Evolutionary conservation across 2,113 vertebrate genomes (phyloP), one percentile per base, ranked within the genome.

Genomic region (Salvelinus alpinus): DNA sequence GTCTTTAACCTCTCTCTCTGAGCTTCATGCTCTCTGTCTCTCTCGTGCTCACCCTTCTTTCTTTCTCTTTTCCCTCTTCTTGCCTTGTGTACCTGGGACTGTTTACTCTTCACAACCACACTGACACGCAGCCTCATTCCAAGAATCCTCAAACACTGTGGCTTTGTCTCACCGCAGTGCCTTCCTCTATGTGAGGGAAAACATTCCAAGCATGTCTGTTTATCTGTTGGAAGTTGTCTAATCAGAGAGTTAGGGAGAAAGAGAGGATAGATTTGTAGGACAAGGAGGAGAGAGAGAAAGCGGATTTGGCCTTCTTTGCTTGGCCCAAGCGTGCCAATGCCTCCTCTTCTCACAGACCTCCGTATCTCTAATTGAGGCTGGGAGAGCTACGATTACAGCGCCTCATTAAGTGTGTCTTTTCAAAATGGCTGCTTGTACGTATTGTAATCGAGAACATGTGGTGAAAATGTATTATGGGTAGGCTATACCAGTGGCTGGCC

Each of bases 41-140:
- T 66, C 13, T 20, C 8, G 13, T 16, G 14, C 65, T 27, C 34
- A 8, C 64, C 22, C 5, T 66, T 64, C 25, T 48, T 67, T 31
- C 67, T 68, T 27, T 54, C 51, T 66, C 71, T 67, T 72, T 60
- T 74, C 44, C 70, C 67, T 4, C 60, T 75, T 24, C 47, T 64
- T 72, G 48, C 5, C 0, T 64, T 72, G 31, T 74, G 71, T 88
- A 87, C 89, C 89, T 92, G 85, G 31, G 29, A 80, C 78, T 87
- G 85, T 90, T 88, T 89, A 74, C 80, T 85, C 78, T 86, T 82
- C 80, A 71, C 74, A 74, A 64, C 82, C 74, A 80, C 87, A 73
- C 76, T 13, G 71, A 83, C 72, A 68, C 12, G 76, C 76, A 80
- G 74, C 79, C 75, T 75, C 74, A 62, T 80, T 86, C 82, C 81